These are phyloP conservation scores for Achatina immaculata DNA, from an alignment of 1,140 invertebrate genomes.

Conservation along the genomic window DNA sequence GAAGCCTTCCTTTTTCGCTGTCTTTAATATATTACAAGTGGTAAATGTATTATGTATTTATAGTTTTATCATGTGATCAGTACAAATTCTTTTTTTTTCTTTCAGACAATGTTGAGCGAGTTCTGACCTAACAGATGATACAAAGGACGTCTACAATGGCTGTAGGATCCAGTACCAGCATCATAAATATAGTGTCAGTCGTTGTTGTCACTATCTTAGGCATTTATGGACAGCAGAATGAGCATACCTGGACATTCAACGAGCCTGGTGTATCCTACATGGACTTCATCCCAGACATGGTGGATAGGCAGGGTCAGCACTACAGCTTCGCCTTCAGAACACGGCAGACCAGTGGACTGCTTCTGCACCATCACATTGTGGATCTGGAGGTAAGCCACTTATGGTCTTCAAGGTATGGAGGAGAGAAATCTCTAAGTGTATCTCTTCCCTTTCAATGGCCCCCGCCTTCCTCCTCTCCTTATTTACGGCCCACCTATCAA, in stretches of 20 bases:
- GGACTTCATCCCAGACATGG: conserved; percentile 5
- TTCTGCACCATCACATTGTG: neutral
- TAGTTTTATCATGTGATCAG: no score
- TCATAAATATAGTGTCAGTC: neutral
- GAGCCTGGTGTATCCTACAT: conserved; percentile 10
- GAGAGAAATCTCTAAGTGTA: no score
- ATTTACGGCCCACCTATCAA: no score
- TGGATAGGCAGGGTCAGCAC: neutral
- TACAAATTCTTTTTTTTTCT: neutral
- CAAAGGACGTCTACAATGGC: neutral
- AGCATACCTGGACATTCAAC: conserved; percentile 19
- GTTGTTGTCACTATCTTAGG: neutral
- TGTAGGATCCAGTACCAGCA: neutral
- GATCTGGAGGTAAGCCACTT: conserved; percentile 15
- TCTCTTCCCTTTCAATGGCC: no score
- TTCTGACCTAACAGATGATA: neutral
- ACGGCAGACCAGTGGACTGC: neutral
- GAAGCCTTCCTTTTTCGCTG: no score
- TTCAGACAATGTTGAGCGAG: neutral
- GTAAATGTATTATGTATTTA: no score
- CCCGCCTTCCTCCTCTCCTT: no score
- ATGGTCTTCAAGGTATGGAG: neutral
- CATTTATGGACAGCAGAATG: neutral
- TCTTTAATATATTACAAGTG: no score
- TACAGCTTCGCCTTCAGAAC: conserved; percentile 8